Evolutionary conservation across 2,797 vertebrate species (phyloP), one percentile per base, ranked within the genome.

Genomic region (Chelon labrosus): DNA sequence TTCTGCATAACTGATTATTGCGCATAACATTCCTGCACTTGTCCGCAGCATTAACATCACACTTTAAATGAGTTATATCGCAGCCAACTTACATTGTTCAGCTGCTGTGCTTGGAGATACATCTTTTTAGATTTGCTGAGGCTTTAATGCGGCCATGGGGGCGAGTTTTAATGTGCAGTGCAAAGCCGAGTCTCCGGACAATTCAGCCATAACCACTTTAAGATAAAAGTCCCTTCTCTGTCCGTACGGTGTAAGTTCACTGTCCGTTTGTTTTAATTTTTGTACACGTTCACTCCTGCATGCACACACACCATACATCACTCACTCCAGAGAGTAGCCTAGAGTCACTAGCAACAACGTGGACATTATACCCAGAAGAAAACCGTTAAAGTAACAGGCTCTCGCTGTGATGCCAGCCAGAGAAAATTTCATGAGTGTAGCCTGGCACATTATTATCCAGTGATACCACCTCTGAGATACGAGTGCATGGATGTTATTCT

Each of bases 301-400:
- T 63, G 52, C 25, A 7, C 10, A 9, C 37, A 22, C n/a, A 7
- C 25, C 53, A 39, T 54, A 57, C 27, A 37, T 64, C 35, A 53
- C 14, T 70, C 64, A 61, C 65, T 50, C 19, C 22, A 58, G 19
- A 55, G 31, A 62, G 51, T 59, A 27, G 72, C 75, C 65, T 47
- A 0, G 38, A 84, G 75, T 70, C 68, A 50, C 14, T 38, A 73
- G 72, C 77, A 81, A 80, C 70, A 75, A 57, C 80, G 60, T 47
- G 52, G 38, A 41, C 49, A 14, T 66, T 69, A 39, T 60, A 61
- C 56, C 63, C 64, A 68, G 63, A 79, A 72, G 70, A 65, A 79
- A 67, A 53, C 64, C 19, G 70, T 70, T 72, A 52, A 71, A 79
- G 74, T 81, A 74, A 75, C 79, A 83, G 59, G 56, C 53, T 56